These are phyloP conservation scores for Eonycteris spelaea DNA, from an alignment of 2,113 vertebrate genomes.

Conservation along the genomic window DNA sequence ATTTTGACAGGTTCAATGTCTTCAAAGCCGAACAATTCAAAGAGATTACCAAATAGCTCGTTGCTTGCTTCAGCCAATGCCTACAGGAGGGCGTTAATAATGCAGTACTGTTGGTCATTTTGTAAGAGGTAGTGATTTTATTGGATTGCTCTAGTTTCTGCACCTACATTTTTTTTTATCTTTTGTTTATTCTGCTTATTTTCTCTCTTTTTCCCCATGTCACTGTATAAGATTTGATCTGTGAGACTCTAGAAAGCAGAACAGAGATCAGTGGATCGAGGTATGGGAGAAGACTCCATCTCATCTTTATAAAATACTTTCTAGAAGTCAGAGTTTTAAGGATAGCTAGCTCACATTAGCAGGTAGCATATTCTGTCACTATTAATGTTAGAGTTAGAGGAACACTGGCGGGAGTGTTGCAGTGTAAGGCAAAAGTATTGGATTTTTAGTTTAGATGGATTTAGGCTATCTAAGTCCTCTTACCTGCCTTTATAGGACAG, in stretches of 20 bases:
- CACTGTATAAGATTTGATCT: not conserved
- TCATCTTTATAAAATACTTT: not conserved
- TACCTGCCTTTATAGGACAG: not conserved
- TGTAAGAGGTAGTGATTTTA: not conserved
- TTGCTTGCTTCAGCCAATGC: not conserved
- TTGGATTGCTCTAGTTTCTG: conserved; percentile 2
- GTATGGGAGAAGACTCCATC: not conserved
- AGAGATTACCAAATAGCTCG: not conserved
- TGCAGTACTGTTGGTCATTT: not conserved
- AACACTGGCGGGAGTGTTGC: not conserved
- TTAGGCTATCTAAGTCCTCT: not conserved
- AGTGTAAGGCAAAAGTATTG: not conserved
- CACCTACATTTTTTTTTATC: not conserved
- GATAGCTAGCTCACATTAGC: too few species aligned
- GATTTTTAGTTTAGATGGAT: not conserved
- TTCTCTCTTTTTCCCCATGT: not conserved
- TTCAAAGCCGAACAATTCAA: not conserved
- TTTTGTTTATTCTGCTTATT: not conserved
- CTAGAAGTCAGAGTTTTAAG: not conserved
- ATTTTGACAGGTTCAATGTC: not conserved
- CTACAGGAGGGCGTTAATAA: not conserved
- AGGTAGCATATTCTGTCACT: not conserved
- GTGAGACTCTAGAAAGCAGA: not conserved
- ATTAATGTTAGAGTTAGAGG: not conserved
- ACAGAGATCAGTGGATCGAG: not conserved